Evolutionary conservation across 2,113 vertebrate species (phyloP), one percentile per base, ranked within the genome.

Genomic region (Rhizomys pruinosus): DNA sequence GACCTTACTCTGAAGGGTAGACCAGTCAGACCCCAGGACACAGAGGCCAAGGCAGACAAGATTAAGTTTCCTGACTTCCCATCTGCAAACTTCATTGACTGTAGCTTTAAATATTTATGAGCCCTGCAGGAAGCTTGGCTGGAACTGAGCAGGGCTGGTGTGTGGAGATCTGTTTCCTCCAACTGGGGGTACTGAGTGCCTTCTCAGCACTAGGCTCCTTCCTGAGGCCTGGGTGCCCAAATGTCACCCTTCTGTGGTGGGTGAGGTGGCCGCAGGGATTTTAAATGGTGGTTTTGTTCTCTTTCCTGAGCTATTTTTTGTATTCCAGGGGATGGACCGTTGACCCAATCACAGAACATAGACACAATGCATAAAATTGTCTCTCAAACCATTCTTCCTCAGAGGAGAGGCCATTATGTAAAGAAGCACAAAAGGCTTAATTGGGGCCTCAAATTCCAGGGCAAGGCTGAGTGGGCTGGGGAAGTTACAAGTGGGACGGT

Each of bases 71-170:
- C 96, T 95, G 88, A 96, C 92, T 76, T 86, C 96, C 92, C 27
- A 47, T 94, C 97, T 96, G 95, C 89, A 94, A 96, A 91, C 25
- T 74, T 90, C 88, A 93, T 97, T 95, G 97, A 95, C 97, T 97
- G 72, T 80, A 76, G 87, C 97, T 97, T 97, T 98, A 98, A 98
- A 97, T 98, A 97, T 98, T 98, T 97, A 98, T 97, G 96, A 95
- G 22, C 4, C 37, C 80, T 66, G 94, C 94, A 97, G 98, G 97
- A 98, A 98, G 98, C 93, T 92, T 66, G 89, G 95, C 97, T 97
- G 91, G 94, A 98, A 93, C 87, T 63, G 94, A 96, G 95, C 37
- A 63, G 81, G 34, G 3, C 47, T 4, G 93, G 69, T 32, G 72
- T 86, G 68, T 55, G 94, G 91, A 87, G 96, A 93, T 94, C 55